phyloP scores from a whole-genome alignment of 2,888 invertebrate genomes.

The Scrobipalpa atriplicella region DNA sequence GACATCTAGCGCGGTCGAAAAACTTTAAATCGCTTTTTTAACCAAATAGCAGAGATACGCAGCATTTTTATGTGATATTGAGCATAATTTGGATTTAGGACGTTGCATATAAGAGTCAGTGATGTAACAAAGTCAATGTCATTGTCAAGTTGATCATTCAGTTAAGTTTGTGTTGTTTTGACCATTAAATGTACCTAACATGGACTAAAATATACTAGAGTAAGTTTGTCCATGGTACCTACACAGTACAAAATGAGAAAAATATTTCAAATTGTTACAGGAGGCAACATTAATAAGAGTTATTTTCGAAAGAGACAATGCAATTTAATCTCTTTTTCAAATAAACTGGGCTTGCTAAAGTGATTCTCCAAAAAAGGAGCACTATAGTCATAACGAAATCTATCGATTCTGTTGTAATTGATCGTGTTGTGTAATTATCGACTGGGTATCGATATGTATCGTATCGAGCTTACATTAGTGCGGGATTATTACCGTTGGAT shows the following conservation, averaged over 20 bases:
- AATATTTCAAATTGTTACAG: no score
- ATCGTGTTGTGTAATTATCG: slow-evolving; percentile 39
- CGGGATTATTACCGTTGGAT: slow-evolving; percentile 37
- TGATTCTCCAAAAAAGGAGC: background rate
- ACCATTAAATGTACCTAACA: background rate
- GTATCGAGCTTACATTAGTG: slow-evolving; percentile 32
- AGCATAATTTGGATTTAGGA: background rate
- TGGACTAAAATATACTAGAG: no score
- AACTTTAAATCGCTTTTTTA: slow-evolving; percentile 28
- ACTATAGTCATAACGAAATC: background rate
- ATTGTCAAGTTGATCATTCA: slow-evolving; percentile 1
- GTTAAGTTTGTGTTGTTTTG: background rate
- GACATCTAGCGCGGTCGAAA: slow-evolving; percentile 25
- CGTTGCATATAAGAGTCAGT: background rate
- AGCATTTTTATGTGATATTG: slow-evolving; percentile 18
- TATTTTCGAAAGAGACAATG: background rate
- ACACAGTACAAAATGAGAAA: no score
- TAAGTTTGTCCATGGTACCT: no score
- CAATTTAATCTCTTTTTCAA: no score
- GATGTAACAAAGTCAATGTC: slow-evolving; percentile 13
- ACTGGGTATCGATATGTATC: slow-evolving; percentile 38
- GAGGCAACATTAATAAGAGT: no score
- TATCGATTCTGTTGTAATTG: slow-evolving; percentile 33
- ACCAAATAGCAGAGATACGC: slow-evolving; percentile 25
- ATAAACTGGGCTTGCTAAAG: slow-evolving; percentile 6